Conservation (phyloP, 2,888 invertebrate genomes). For the Dynastes hyllus region DNA sequence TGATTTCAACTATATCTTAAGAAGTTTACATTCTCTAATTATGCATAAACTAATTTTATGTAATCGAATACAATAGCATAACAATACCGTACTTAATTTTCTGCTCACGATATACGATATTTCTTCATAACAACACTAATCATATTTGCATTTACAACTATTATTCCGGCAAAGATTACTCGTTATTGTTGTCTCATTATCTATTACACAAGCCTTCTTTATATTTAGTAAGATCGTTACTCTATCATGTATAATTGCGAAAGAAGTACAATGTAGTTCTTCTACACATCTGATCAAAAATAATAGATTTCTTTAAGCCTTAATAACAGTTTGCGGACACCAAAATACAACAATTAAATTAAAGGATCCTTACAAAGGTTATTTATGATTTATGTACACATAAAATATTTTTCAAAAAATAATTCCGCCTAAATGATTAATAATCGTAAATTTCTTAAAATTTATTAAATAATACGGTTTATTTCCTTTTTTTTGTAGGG, state of each 20-base stretch:
- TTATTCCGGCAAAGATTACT: background rate
- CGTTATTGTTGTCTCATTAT: constrained; percentile 10
- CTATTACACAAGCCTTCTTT: background rate
- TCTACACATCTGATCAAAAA: background rate
- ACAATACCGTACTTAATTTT: background rate
- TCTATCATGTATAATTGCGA: background rate
- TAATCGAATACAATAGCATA: background rate
- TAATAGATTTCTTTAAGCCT: too few relatives aligned
- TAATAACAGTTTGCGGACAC: too few relatives aligned
- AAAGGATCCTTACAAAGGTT: too few relatives aligned
- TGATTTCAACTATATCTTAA: background rate
- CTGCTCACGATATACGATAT: background rate
- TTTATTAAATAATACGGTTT: too few relatives aligned
- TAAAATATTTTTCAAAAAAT: too few relatives aligned
- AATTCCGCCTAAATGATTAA: too few relatives aligned
- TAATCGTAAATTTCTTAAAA: too few relatives aligned
- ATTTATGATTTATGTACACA: too few relatives aligned
- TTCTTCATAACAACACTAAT: constrained; percentile 13
- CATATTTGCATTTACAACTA: constrained; percentile 9
- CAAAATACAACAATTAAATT: too few relatives aligned
- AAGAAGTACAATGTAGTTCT: background rate
- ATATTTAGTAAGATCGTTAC: background rate
- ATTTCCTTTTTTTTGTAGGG: too few relatives aligned
- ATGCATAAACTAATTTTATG: background rate
- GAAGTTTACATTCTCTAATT: background rate